Base-by-base conservation (phyloP, 1,140 invertebrate species). In the Cylas formicarius region DNA sequence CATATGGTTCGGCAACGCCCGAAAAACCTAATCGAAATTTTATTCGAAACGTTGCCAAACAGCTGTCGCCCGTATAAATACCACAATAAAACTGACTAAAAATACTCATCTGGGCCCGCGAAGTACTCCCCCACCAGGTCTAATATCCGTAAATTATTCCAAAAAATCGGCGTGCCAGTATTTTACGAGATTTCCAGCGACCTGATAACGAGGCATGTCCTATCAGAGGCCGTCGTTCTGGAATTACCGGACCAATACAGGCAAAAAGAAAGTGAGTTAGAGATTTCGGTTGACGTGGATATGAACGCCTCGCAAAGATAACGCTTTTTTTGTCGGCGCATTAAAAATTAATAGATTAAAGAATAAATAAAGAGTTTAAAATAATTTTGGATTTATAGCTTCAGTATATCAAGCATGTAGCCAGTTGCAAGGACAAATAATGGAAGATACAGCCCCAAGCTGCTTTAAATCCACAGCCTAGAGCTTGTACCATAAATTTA, bases 201-300 rank as follows among this genome's bases (percentile, higher is more conserved):
- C 14, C 16, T 18, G 20, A 31, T 28, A 48, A 45, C 50, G 51
- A 39, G 51, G 17, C 29, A 70, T 69, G 37, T 55, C 74, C 65
- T 77, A 73, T 58, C 70, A 73, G 57, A 67, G 75, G 53, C 76
- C 76, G 41, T 67, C 76, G 27, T 78, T 78, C 62, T 78, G 76
- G 76, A 49, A 52, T 31, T 58, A 48, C 44, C 40, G 54, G 14
- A 27, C 52, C n/a, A 39, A 48, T 9, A 31, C 37, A 10, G 38
- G 55, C 37, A 58, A 58, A 48, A 58, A 56, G 44, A 55, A 54
- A 50, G 57, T 58, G 45, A 56, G 57, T 58, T 18, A 20, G 18
- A 35, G 32, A 35, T 28, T 31, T 37, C 10, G 4, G 22, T 33
- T 14, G 13, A 9, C 24, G 18, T 31, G 26, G 17, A n/a, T 22